Conservation (phyloP, 2,797 vertebrate genomes). For the Aselliscus stoliczkanus region DNA sequence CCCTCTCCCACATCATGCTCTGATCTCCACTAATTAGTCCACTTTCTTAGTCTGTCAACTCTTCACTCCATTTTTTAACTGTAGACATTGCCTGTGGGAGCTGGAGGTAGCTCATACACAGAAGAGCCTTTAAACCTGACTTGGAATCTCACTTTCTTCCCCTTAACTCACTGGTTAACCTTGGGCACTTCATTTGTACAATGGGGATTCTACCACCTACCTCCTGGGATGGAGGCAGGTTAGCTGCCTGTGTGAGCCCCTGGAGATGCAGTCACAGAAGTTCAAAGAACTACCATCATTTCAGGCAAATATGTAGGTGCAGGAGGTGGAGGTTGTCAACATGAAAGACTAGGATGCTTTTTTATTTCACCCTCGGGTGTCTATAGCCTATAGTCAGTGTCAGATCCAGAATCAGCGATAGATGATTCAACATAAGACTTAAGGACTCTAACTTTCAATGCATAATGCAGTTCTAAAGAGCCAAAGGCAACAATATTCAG, state of each 20-base stretch:
- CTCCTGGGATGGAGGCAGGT: not conserved
- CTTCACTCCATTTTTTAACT: not conserved
- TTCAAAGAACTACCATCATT: accelerated
- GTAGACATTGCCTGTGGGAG: too few species aligned
- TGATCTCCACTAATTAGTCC: too few species aligned
- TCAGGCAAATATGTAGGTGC: not conserved
- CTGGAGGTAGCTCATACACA: not conserved
- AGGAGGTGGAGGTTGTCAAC: not conserved
- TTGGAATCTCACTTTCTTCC: not conserved
- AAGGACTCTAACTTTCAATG: not conserved
- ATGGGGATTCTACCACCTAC: not conserved
- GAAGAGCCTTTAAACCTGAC: not conserved
- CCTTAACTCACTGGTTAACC: too few species aligned
- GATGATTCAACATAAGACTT: not conserved
- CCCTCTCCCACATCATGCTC: too few species aligned
- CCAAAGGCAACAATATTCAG: not conserved
- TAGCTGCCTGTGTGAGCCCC: not conserved
- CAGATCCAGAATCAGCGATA: not conserved
- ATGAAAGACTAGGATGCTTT: not conserved
- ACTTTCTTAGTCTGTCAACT: not conserved
- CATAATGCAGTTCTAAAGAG: not conserved
- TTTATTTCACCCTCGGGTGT: not conserved
- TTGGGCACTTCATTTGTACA: not conserved
- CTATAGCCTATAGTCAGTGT: not conserved
- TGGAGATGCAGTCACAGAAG: not conserved